A percentile compares a stretch with the other conserved stretches of the same genome.
Conservation (phyloP, 2,113 vertebrate species). For the Leiothrix lutea region DNA sequence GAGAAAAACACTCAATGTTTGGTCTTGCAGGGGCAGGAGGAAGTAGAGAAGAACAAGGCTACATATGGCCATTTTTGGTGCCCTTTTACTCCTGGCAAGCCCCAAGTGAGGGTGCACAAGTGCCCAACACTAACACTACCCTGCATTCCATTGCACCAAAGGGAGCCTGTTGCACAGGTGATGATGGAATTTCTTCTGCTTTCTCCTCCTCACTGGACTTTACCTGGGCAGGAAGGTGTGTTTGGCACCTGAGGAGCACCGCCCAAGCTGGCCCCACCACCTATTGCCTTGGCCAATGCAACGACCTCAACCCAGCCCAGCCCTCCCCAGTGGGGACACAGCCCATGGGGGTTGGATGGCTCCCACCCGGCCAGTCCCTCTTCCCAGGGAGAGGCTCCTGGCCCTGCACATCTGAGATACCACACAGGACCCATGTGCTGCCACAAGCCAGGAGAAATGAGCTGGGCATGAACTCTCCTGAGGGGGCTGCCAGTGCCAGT, state of each 20-base stretch:
- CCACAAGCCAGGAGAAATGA: background rate
- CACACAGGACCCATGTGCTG: fast-evolving
- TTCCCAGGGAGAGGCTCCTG: background rate
- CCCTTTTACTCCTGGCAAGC: background rate
- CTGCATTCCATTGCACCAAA: background rate
- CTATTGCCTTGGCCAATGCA: fast-evolving
- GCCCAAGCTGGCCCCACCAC: background rate
- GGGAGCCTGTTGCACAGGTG: background rate
- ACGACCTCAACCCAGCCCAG: background rate
- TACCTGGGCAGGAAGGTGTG: background rate
- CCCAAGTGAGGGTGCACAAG: background rate
- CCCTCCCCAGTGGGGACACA: fast-evolving
- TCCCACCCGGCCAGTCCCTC: background rate
- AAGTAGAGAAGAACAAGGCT: background rate
- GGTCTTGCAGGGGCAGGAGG: background rate
- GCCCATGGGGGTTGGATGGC: background rate
- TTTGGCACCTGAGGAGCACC: background rate
- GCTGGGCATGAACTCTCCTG: background rate
- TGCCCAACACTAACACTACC: fast-evolving
- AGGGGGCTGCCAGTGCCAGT: background rate
- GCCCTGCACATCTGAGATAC: fast-evolving
- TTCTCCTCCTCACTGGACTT: background rate
- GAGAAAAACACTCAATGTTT: background rate
- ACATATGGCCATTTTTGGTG: background rate
- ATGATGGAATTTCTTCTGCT: background rate